Evolutionary conservation across 2,888 invertebrate genomes (phyloP), one percentile per base, ranked within the genome.

Genomic region (Pollenia labialis): DNA sequence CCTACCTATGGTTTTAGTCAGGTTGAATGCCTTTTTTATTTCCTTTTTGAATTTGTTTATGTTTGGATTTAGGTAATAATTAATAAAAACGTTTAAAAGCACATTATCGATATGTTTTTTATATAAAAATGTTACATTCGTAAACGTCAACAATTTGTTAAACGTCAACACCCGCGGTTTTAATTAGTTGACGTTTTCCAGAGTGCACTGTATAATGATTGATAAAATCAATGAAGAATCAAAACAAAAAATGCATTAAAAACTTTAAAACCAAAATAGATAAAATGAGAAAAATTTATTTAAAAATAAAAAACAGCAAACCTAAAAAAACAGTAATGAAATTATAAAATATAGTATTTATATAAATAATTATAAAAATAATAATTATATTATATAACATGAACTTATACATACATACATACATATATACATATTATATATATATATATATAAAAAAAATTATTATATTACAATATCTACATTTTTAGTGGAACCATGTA

Each of bases 401-500:
- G 46, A 87, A 85, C 71, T 79, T 83, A 81, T 81, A 85, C 84
- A 88, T 86, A 86, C 56, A 85, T 74, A 85, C 64, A 85, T 69
- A 85, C 46, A 87, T 80, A 77, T 64, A 81, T 82, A 87, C 80
- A 32, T 82, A 83, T 87, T 75, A 85, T 68, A 79, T 71, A 85
- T 50, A 84, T 75, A 87, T 54, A 80, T 71, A 74, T 50, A 81
- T 64, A 60, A 74, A 54, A 12, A 68, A 32, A 32, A 32, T 6
- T 32, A 82, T 56, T 74, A 68, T 89, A 91, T 90, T 91, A 91
- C 32, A 32, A 32, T 91, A 91, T 90, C 89, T 90, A 90, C 91
- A 91, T 90, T 91, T 80, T 91, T 92, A 92, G 91, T 92, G 92
- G 90, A 91, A 91, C 90, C 91, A 91, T 92, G 92, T 92, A 92